These are phyloP conservation scores for Lycophotia porphyrea DNA, from an alignment of 2,888 invertebrate genomes.

Conservation along the genomic window DNA sequence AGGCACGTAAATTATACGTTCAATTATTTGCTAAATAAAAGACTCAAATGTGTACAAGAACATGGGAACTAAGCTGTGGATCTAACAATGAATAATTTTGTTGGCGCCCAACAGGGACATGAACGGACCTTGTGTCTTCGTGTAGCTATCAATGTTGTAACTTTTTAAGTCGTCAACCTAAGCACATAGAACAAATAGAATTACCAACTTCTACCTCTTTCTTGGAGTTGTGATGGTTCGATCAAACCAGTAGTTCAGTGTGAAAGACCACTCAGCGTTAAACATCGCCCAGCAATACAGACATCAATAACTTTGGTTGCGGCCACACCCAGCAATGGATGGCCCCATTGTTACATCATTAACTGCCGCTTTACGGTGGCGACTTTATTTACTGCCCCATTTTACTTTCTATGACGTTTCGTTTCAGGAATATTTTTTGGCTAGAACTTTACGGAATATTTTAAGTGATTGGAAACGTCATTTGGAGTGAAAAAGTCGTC, in stretches of 20 bases:
- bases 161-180: background rate
- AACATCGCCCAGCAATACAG: slow-evolving; percentile 12
- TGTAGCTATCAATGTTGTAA: background rate
- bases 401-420: slow-evolving; percentile 40
- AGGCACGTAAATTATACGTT: background rate
- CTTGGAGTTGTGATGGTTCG: background rate
- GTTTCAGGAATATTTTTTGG: slow-evolving; percentile 40
- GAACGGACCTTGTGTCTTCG: background rate
- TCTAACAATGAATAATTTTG: background rate
- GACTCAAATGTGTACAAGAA: background rate
- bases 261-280: slow-evolving; percentile 9
- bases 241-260: background rate
- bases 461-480: slow-evolving; percentile 51
- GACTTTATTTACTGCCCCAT: slow-evolving; percentile 48
- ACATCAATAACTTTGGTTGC: slow-evolving; percentile 42
- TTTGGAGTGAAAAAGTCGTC: slow-evolving; percentile 9
- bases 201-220: background rate
- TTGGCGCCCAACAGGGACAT: slow-evolving; percentile 9
- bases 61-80: too few species aligned
- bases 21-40: background rate
- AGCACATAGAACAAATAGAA: background rate
- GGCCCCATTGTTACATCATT: slow-evolving; percentile 45
- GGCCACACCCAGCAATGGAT: slow-evolving; percentile 57
- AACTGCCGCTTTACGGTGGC: slow-evolving; percentile 45
- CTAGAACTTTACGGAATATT: slow-evolving; percentile 45